Evolutionary conservation across 2,888 invertebrate genomes (phyloP), one percentile per base, ranked within the genome.

Genomic region (Caenorhabditis sp.): DNA sequence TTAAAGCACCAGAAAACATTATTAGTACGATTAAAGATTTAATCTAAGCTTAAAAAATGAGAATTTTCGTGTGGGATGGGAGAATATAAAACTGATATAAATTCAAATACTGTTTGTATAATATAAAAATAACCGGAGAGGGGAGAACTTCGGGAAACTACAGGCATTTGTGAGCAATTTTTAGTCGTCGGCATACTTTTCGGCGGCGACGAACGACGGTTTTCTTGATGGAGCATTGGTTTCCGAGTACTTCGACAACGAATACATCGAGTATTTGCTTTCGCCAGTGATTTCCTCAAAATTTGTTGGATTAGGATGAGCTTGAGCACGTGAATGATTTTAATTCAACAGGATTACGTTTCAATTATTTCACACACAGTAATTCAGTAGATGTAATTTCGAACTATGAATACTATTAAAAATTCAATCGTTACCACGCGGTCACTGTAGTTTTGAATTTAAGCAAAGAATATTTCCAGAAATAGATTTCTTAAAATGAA

Each of bases 241-340:
- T 4, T 71, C 63, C 17, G 52, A 49, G 67, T 43, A 63, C 43
- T 80, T 77, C 23, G 83, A 73, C 49, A 84, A 59, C 1, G 79
- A 77, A 70, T 82, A 84, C 85, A 87, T 87, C 26, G 77, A 77
- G 70, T 81, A 86, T 25, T 73, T 64, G 7, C 69, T 59, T 27
- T 85, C 84, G 14, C 81, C 80, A 26, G 86, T 86, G 72, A 86
- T 81, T 71, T 86, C 86, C 76, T 84, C 76, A 80, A 71, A 63
- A 17, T 26, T 23, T 49, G n/a, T n/a, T n/a, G n/a, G n/a, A n/a
- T n/a, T n/a, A n/a, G n/a, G n/a, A n/a, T n/a, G n/a, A n/a, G n/a
- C n/a, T n/a, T n/a, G n/a, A n/a, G n/a, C n/a, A n/a, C n/a, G n/a
- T n/a, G n/a, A n/a, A n/a, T n/a, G n/a, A n/a, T n/a, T n/a, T n/a